A percentile compares a stretch with the other conserved stretches of the same genome.
phyloP scores from a whole-genome alignment of 2,888 invertebrate genomes.

The Branchellion lobata region DNA sequence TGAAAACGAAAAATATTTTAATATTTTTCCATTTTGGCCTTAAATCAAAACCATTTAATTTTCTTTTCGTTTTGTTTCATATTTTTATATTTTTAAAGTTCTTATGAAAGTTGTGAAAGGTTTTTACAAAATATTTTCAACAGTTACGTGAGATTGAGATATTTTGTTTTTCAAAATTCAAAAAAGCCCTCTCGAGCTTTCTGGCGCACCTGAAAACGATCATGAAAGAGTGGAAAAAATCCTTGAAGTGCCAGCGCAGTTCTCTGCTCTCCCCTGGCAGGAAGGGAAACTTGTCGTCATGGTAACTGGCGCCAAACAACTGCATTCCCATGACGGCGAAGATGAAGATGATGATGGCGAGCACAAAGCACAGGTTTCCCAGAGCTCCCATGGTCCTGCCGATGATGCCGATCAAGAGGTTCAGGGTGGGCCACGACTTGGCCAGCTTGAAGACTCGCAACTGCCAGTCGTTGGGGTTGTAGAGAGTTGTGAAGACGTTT shows the following conservation, averaged over 20 bases:
- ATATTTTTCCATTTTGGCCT: no score
- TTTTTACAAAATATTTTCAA: no score
- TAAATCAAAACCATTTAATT: no score
- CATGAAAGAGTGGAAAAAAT: conserved; percentile 99
- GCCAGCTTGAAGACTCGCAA: conserved; percentile 97
- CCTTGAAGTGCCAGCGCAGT: conserved; percentile 94
- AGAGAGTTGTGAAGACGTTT: background rate
- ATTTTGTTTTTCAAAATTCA: no score
- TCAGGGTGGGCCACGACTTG: conserved; percentile 97
- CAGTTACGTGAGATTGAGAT: no score
- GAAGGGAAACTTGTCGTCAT: conserved; percentile 64
- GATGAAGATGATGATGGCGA: conserved; percentile 98
- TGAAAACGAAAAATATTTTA: no score
- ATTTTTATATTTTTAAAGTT: no score
- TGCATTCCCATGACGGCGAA: conserved; percentile 99
- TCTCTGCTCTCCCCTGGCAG: conserved; percentile 66
- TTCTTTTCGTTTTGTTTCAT: no score
- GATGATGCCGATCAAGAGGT: conserved; percentile 96
- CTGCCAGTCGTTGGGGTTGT: conserved; percentile 66
- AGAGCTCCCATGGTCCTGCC: conserved; percentile 95
- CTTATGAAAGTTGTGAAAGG: no score
- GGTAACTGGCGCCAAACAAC: conserved; percentile 83
- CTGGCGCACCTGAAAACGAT: conserved; percentile 85
- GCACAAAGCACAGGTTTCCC: conserved; percentile 91
- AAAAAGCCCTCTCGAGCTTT: no score